Evolutionary conservation across 2,113 vertebrate genomes (phyloP), one percentile per base, ranked within the genome.

Genomic region (Herpailurus yagouaroundi): DNA sequence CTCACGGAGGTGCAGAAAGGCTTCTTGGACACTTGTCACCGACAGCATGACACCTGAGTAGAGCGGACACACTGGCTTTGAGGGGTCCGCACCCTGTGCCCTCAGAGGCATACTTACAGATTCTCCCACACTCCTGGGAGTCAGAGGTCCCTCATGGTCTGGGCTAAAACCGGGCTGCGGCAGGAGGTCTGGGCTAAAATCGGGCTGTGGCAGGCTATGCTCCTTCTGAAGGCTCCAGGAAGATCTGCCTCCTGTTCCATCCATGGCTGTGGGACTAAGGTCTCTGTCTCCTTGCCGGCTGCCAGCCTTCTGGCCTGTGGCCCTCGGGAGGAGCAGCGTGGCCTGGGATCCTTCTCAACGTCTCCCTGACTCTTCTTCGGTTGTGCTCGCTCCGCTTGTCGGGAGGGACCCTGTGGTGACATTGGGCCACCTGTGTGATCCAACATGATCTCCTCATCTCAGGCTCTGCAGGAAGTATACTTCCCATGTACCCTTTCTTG

Each of bases 181-280:
- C 31, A 21, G 7, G 13, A 41, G 68, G 36, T 13, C 11, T 3
- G 68, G n/a, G 48, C 85, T 73, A 11, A 29, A 29, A 7, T 29
- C 48, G 3, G 6, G 23, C 33, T 55, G 50, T 4, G 12, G 33
- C 33, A n/a, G 7, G 14, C 41, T 48, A 25, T 5, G 0, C 25
- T 38, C 33, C 33, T 27, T 27, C 45, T 7, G 23, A 33, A 36
- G 48, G 48, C 23, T 29, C 14, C 1, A 2, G 66, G 85, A 48
- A 13, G 6, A 36, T 50, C 45, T 36, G 33, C 18, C 15, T 27
- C 64, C 33, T 3, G 38, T 1, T 1, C 4, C 0, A 2, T 15
- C 15, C 1, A 3, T 57, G 85, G 15, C 9, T 13, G 11, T 29
- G 23, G 68, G 5, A 52, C 11, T 5, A 36, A 73, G 71, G 71